phyloP scores from a whole-genome alignment of 2,888 invertebrate genomes.

The Oegoconia quadripuncta region DNA sequence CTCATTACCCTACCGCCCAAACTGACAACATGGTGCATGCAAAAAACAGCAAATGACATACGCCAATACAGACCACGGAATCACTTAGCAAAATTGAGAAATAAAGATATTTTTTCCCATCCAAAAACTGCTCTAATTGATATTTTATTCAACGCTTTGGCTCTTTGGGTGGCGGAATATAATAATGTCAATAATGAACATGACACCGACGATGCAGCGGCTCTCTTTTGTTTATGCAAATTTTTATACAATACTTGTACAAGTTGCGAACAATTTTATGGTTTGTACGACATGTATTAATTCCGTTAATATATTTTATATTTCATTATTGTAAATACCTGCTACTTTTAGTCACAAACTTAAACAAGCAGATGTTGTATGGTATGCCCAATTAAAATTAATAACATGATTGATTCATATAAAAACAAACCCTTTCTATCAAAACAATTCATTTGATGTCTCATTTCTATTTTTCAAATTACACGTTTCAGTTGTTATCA shows the following conservation, averaged over 20 bases:
- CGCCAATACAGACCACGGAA: conserved; percentile 55
- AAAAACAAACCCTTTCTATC: conserved; percentile 56
- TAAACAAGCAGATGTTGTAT: conserved; percentile 51
- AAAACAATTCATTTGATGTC: conserved; percentile 65
- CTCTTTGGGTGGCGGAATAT: conserved; percentile 68
- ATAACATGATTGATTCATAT: conserved; percentile 57
- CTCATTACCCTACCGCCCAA: conserved; percentile 75
- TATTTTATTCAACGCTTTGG: conserved; percentile 70
- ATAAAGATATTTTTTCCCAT: conserved; percentile 59
- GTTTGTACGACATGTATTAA: not conserved
- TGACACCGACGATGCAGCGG: conserved; percentile 50
- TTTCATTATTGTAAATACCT: not conserved
- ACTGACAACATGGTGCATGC: conserved; percentile 49
- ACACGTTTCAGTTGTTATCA: conserved; percentile 46
- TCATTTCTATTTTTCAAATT: conserved; percentile 58
- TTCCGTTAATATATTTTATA: no score
- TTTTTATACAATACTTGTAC: conserved; percentile 29
- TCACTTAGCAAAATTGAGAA: conserved; percentile 74
- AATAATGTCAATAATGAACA: conserved; percentile 59
- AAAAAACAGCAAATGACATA: conserved; percentile 75
- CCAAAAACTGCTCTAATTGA: conserved; percentile 71
- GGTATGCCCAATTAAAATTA: conserved; percentile 60
- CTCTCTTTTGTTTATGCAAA: conserved; percentile 42
- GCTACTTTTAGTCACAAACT: conserved; percentile 13
- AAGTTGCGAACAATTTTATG: not conserved